Evolutionary conservation across 2,888 invertebrate species (phyloP), one percentile per base, ranked within the genome.

Genomic region (Neuroscelio doddi): DNA sequence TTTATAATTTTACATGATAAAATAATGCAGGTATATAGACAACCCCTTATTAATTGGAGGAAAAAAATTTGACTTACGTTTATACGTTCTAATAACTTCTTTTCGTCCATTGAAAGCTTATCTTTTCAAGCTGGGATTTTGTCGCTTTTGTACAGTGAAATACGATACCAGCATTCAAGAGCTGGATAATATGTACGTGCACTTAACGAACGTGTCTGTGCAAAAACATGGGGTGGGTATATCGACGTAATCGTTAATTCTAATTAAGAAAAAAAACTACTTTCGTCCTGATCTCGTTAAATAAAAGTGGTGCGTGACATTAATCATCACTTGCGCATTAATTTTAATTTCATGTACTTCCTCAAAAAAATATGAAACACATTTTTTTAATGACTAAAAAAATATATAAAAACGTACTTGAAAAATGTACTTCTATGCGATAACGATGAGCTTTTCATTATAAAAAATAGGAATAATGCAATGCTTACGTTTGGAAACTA

Each of bases 121-220:
- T 86, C 89, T 96, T 77, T 97, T 93, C 83, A 94, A 92, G 78
- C 88, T 94, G 46, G 97, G 97, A 5, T 98, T 98, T 86, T 96
- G 97, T 84, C 90, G 97, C 56, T 98, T 98, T 86, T 98, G 97
- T 78, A 96, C 97, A 0, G 95, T 97, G 45, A 97, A 97, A 83
- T 97, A 97, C 80, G 95, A 96, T 80, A 93, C 93, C 1, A 94
- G 92, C 82, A 92, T 93, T 32, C 92, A 92, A 32, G 94, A 94
- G 83, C 85, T 94, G 73, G 95, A 96, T 84, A 96, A 94, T 82
- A 94, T 95, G 91, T 97, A 95, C 79, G 94, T 97, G 50, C 97
- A 97, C 87, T 88, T 97, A 50, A 97, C 97, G 8, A 98, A 98
- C 82, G 97, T 97, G 2, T 97, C 97, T 58, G 96, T 98, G n/a